Base-by-base conservation (phyloP, 2,797 vertebrate genomes). In the Taenioides sp. region DNA sequence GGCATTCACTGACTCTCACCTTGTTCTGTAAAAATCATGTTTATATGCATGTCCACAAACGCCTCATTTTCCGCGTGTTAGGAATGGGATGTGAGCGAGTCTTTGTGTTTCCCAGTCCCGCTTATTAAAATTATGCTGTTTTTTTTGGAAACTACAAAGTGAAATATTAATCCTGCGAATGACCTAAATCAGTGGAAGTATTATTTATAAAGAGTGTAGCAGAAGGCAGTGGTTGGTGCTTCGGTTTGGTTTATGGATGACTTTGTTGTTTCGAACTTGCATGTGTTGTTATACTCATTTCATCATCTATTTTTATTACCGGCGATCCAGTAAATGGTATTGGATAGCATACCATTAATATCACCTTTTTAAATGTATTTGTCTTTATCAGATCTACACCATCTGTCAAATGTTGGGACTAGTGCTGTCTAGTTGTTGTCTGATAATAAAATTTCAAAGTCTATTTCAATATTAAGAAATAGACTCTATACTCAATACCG, bases 261-360 rank as follows among this genome's bases (percentile, higher is more conserved):
- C 67, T 70, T 63, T 37, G 20, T 22, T 75, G 23, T 62, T 62
- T 62, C 9, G 5, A n/a, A 37, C 20, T 60, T 20, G 27, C 16
- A 9, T 18, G 28, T 25, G 23, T 4, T 18, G 16, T 60, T 28
- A 11, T 31, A 31, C 28, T 60, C 23, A 57, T 60, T 60, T 60
- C 58, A 31, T 31, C 70, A 64, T 75, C 61, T 70, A 75, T 79
- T 86, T 85, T 85, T 80, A 86, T 83, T 81, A 74, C 23, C 22
- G 2, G 20, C 2, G 40, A 43, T 43, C 40, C 40, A 43, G 40
- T 43, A 43, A 43, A 43, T 43, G 4, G 2, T 43, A 14, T 43
- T 43, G 12, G 12, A 14, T 52, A n/a, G 20, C 50, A 22, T 3
- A 47, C 43, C 43, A 47, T 37, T 47, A 47, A 47, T 43, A 43